Evolutionary conservation across 2,888 invertebrate genomes (phyloP).

Genomic region (Strigamia crassipes): DNA sequence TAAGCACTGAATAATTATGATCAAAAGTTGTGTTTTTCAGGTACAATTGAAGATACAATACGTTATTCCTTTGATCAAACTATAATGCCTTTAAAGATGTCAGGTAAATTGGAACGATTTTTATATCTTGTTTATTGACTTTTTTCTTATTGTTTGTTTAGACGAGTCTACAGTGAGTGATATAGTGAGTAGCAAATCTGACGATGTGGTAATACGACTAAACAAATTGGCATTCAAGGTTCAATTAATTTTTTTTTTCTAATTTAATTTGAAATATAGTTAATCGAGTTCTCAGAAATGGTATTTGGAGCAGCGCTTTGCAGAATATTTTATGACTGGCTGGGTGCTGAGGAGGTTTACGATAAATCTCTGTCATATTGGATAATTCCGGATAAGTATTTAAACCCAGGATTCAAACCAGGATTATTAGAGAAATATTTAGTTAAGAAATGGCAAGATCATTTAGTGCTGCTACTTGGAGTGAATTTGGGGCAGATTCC

Average conservation of each 20-base stretch:
- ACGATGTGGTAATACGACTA: background rate
- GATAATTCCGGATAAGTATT: background rate
- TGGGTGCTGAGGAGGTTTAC: background rate
- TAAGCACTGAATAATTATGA: too few species aligned
- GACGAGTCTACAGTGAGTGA: background rate
- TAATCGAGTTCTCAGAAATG: background rate
- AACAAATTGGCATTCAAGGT: background rate
- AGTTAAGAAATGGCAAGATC: background rate
- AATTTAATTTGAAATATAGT: background rate
- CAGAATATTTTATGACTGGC: background rate
- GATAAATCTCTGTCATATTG: background rate
- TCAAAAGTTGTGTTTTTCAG: background rate
- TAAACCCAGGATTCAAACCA: background rate
- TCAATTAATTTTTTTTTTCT: background rate
- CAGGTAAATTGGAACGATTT: too few species aligned
- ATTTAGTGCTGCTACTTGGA: background rate
- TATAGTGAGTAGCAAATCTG: background rate
- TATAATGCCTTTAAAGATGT: background rate
- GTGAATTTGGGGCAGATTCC: background rate
- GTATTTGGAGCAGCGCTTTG: conserved; percentile 10
- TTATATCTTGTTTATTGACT: too few species aligned
- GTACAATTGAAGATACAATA: background rate
- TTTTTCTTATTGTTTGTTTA: too few species aligned
- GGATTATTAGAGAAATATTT: conserved; percentile 4
- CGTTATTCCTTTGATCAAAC: background rate